Conservation (phyloP, 2,888 invertebrate species). For the Agonopterix subpropinquella region DNA sequence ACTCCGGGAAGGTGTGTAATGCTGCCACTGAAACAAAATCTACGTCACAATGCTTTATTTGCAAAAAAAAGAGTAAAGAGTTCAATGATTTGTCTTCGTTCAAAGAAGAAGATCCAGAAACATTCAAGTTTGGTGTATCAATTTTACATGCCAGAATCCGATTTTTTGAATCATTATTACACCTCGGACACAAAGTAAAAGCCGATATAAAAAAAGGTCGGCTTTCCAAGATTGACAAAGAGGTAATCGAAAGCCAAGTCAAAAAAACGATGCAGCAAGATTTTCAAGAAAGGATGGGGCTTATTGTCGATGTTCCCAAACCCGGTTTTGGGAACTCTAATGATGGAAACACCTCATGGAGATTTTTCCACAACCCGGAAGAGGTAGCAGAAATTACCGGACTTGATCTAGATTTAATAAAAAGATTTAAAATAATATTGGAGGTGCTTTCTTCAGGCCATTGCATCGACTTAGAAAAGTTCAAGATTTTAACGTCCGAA, state of each 20-base stretch:
- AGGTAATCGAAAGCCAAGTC: background rate
- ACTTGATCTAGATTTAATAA: slow-evolving; percentile 1
- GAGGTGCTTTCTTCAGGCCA: slow-evolving; percentile 11
- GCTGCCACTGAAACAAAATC: slow-evolving; percentile 12
- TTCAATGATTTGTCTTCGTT: slow-evolving; percentile 1
- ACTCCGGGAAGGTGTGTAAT: no score
- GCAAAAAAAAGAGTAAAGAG: slow-evolving; percentile 7
- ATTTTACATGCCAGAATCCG: background rate
- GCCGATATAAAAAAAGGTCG: slow-evolving; percentile 1
- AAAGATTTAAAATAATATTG: slow-evolving; percentile 2
- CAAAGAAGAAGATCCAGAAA: background rate
- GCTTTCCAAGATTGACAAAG: background rate
- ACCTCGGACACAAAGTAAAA: background rate
- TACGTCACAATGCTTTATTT: slow-evolving; percentile 9
- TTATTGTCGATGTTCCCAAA: slow-evolving; percentile 3
- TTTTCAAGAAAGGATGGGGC: slow-evolving; percentile 1
- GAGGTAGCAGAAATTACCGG: slow-evolving; percentile 2
- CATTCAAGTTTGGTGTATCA: background rate
- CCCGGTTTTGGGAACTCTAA: slow-evolving; percentile 1
- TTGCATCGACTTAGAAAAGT: slow-evolving; percentile 7
- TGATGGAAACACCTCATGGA: slow-evolving; percentile 5
- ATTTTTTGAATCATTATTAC: background rate
- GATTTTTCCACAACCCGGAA: slow-evolving; percentile 5
- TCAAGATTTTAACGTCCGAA: slow-evolving; percentile 11
- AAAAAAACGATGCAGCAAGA: background rate